These are phyloP conservation scores for Lycophotia porphyrea DNA, from an alignment of 2,888 invertebrate species.

Conservation along the genomic window DNA sequence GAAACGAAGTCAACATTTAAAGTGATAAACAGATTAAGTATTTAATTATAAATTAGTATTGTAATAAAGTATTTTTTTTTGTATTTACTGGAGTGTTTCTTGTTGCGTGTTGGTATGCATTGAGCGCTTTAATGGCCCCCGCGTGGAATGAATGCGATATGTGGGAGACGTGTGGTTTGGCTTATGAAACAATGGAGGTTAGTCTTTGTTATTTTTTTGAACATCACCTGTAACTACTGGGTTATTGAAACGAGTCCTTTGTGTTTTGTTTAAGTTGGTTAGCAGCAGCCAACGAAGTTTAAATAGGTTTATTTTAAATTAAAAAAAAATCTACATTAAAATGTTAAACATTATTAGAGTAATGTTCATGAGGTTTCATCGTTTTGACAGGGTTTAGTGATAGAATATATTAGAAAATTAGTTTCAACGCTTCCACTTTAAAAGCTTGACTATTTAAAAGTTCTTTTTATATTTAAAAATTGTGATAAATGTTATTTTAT, in stretches of 20 bases:
- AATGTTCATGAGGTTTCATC: too few species aligned
- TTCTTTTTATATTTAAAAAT: not conserved
- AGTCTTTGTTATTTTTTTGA: conserved; percentile 62
- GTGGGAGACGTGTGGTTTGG: conserved; percentile 66
- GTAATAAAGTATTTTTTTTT: conserved; percentile 85
- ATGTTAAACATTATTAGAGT: too few species aligned
- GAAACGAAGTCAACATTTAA: conserved; percentile 81
- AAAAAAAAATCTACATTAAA: not conserved
- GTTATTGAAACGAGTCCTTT: conserved; percentile 1
- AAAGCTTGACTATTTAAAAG: not conserved
- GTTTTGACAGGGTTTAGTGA: not conserved
- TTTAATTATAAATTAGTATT: conserved; percentile 86
- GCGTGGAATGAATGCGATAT: conserved; percentile 75
- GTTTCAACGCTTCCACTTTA: not conserved
- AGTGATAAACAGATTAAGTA: conserved; percentile 85
- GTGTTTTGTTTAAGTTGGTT: conserved; percentile 8
- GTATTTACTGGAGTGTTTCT: conserved; percentile 77
- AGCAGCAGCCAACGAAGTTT: not conserved
- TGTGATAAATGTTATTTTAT: not conserved
- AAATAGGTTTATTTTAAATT: not conserved
- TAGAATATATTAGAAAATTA: not conserved
- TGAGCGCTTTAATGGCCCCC: conserved; percentile 69
- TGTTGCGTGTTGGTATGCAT: conserved; percentile 74
- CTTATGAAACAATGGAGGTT: conserved; percentile 76
- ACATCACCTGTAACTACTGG: not conserved